These are phyloP conservation scores for Vollenhovia emeryi DNA, from an alignment of 1,140 invertebrate genomes.

Conservation along the genomic window DNA sequence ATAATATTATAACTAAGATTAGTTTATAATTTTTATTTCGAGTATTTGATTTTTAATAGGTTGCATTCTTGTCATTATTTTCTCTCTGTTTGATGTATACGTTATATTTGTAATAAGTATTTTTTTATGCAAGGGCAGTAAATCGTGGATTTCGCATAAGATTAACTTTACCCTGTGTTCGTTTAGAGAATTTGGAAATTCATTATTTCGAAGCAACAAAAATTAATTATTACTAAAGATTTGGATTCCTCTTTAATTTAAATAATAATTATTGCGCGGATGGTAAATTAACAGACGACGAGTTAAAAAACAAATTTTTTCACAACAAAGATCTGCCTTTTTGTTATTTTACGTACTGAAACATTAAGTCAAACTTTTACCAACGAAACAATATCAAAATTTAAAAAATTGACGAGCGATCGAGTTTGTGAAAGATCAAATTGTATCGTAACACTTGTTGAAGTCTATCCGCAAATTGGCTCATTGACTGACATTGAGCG, in stretches of 20 bases:
- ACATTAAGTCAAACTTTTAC: not conserved
- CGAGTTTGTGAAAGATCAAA: not conserved
- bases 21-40: not conserved
- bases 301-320: not conserved
- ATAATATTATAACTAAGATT: not conserved
- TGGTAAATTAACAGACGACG: not conserved
- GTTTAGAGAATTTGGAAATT: not conserved
- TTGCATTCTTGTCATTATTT: not conserved
- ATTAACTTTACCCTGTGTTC: not conserved
- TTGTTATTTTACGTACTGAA: not conserved
- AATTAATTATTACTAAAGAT: not conserved
- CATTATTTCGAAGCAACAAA: not conserved
- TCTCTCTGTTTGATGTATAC: no score
- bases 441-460: not conserved
- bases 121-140: not conserved
- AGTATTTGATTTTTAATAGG: not conserved
- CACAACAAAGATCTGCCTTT: not conserved
- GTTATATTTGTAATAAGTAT: not conserved
- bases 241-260: not conserved
- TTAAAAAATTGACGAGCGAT: not conserved
- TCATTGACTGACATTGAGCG: constrained; percentile 40
- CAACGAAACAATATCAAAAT: not conserved
- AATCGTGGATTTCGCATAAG: not conserved
- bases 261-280: not conserved
- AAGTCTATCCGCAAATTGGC: constrained; percentile 15